Evolutionary conservation across 1,140 invertebrate species (phyloP), one percentile per base, ranked within the genome.

Genomic region (Caenorhabditis tropicalis): DNA sequence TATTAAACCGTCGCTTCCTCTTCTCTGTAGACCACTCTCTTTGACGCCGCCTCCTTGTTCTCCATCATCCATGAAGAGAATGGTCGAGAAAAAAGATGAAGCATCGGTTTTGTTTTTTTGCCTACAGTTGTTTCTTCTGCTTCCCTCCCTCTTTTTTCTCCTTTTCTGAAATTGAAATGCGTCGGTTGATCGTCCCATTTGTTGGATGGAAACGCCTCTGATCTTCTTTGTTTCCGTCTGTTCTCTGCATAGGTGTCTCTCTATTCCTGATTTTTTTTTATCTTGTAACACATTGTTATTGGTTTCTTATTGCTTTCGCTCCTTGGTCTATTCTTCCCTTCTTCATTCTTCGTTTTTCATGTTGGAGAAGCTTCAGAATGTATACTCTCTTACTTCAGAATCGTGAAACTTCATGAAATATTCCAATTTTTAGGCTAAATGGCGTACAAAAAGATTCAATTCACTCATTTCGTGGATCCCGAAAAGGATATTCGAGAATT

Each of bases 281-380:
- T 74, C 36, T 74, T 74, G 65, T 74, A 74, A 43, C 65, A 24
- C 65, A 74, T 74, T 74, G 43, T 74, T 74, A 74, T 74, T 74
- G 65, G 65, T 74, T 74, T 74, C 58, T 15, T 65, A 65, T 36
- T 65, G 58, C 58, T 15, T 12, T 36, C 33, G 16, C 19, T 65
- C 16, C 29, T 31, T 65, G 16, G 58, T 7, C 24, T 31, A 19
- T 19, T 65, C 36, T 9, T 65, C 58, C 16, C 15, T 19, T 19
- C 10, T 65, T 36, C 58, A 65, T 33, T 65, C 31, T 65, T 65
- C 58, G 19, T 65, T 36, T 19, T 46, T 24, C 43, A n/a, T 2
- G 16, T 7, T 65, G 19, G 31, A 19, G 7, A 12, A 56, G 2
- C 10, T 65, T 65, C n/a, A 27, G 7, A 10, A 21, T 31, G 58